Percentiles rank a stretch among this genome's conserved stretches.
Evolutionary conservation across 2,888 invertebrate species (phyloP).

Genomic region (Hartigia nigra): DNA sequence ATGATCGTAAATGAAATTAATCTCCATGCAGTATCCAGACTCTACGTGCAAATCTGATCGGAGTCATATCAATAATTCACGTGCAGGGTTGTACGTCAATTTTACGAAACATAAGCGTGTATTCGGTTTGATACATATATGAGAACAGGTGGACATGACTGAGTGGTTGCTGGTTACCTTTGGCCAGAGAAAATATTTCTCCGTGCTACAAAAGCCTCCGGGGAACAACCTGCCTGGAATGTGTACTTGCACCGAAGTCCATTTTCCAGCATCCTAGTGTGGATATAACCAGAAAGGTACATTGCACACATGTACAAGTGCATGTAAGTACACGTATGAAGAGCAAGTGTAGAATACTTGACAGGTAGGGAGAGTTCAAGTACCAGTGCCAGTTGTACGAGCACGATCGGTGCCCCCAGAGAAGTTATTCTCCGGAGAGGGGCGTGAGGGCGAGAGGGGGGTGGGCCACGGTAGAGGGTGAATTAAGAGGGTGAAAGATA

Average conservation of each 20-base stretch:
- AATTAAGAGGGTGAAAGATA: background rate
- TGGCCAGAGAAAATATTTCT: slow-evolving; percentile 54
- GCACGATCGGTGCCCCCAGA: background rate
- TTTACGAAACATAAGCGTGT: background rate
- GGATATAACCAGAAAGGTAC: background rate
- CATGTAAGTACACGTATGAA: background rate
- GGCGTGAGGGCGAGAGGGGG: too few relatives aligned
- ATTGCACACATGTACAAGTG: background rate
- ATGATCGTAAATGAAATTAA: background rate
- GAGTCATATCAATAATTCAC: background rate
- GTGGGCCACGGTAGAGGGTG: background rate
- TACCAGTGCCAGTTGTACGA: background rate
- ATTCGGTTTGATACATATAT: background rate
- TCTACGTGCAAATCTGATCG: background rate
- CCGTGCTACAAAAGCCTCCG: slow-evolving; percentile 42
- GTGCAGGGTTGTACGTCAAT: background rate
- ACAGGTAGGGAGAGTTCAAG: background rate
- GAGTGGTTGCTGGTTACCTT: slow-evolving; percentile 40
- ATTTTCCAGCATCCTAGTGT: background rate
- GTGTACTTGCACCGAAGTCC: slow-evolving; percentile 1
- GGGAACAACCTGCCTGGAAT: slow-evolving; percentile 40
- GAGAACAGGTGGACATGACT: slow-evolving; percentile 5
- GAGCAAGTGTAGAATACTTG: background rate
- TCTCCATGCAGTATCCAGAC: background rate
- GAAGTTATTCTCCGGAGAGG: background rate